A percentile compares a stretch with the other conserved stretches of the same genome.
phyloP scores from a whole-genome alignment of 2,888 invertebrate species.

The Pammene aurita region DNA sequence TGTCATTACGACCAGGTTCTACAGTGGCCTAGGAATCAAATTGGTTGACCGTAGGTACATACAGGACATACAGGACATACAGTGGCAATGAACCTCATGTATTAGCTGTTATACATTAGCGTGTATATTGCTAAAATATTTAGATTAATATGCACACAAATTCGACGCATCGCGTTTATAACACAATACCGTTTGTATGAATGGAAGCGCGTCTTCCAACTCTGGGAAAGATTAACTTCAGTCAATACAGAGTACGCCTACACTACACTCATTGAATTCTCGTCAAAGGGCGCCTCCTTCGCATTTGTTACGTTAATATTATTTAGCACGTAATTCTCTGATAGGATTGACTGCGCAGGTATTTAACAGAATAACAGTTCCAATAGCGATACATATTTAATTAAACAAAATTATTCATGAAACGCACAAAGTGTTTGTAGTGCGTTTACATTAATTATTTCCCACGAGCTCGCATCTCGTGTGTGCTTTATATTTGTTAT shows the following conservation, averaged over 20 bases:
- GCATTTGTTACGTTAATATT: slow-evolving; percentile 21
- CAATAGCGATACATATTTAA: slow-evolving; percentile 14
- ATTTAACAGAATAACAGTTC: slow-evolving; percentile 24
- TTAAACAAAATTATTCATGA: slow-evolving; percentile 13
- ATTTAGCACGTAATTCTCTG: slow-evolving; percentile 11
- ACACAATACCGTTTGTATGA: slow-evolving; percentile 16
- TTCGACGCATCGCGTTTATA: not conserved
- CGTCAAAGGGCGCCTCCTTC: slow-evolving; percentile 28
- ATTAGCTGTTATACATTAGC: too few species aligned
- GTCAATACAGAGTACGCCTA: slow-evolving; percentile 9
- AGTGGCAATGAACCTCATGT: too few species aligned
- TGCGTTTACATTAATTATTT: slow-evolving; percentile 17
- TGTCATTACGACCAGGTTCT: too few species aligned
- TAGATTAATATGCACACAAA: not conserved
- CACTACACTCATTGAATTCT: slow-evolving; percentile 15
- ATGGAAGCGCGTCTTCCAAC: slow-evolving; percentile 11
- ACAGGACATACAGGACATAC: too few species aligned
- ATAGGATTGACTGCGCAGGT: slow-evolving; percentile 17
- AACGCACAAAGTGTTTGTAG: slow-evolving; percentile 1
- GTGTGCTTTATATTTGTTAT: not conserved
- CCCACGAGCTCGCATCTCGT: not conserved
- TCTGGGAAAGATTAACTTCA: not conserved
- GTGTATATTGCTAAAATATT: not conserved
- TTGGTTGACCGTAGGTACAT: too few species aligned
- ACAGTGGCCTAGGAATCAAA: too few species aligned